Conservation (phyloP, 2,888 invertebrate genomes). For the Epirrhoe tristata region DNA sequence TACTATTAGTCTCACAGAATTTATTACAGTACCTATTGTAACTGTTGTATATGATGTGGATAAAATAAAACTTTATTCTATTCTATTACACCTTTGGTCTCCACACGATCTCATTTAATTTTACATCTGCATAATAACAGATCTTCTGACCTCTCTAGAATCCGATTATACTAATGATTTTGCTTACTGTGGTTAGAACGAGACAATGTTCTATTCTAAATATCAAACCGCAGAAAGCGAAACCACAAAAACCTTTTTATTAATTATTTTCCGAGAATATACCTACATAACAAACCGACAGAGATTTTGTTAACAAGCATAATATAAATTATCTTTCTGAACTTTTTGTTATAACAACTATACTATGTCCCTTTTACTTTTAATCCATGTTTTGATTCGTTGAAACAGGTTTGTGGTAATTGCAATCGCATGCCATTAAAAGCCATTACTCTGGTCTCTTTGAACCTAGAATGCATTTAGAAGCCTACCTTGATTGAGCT, state of each 20-base stretch:
- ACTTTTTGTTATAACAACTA: background rate
- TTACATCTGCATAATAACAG: background rate
- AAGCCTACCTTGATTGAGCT: conserved; percentile 29
- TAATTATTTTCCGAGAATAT: too few relatives aligned
- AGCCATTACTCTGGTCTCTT: conserved; percentile 7
- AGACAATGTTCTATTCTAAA: background rate
- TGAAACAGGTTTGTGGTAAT: conserved; percentile 23
- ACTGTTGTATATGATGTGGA: too few relatives aligned
- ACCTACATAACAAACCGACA: too few relatives aligned
- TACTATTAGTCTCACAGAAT: too few relatives aligned
- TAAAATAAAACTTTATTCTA: background rate
- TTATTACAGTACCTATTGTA: too few relatives aligned
- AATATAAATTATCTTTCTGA: too few relatives aligned
- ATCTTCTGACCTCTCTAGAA: background rate
- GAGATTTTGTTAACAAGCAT: too few relatives aligned
- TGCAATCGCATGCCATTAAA: conserved; percentile 16
- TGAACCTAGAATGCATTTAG: conserved; percentile 16
- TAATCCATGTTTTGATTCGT: conserved; percentile 13
- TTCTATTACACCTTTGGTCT: background rate
- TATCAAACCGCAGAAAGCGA: too few relatives aligned
- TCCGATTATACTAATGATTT: background rate
- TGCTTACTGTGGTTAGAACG: too few relatives aligned
- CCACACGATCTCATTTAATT: background rate
- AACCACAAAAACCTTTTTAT: too few relatives aligned
- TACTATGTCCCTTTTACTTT: conserved; percentile 14